A percentile compares a stretch with the other conserved stretches of the same genome.
Evolutionary conservation across 2,797 vertebrate species (phyloP).

Genomic region (Macrochelys suwanniensis): DNA sequence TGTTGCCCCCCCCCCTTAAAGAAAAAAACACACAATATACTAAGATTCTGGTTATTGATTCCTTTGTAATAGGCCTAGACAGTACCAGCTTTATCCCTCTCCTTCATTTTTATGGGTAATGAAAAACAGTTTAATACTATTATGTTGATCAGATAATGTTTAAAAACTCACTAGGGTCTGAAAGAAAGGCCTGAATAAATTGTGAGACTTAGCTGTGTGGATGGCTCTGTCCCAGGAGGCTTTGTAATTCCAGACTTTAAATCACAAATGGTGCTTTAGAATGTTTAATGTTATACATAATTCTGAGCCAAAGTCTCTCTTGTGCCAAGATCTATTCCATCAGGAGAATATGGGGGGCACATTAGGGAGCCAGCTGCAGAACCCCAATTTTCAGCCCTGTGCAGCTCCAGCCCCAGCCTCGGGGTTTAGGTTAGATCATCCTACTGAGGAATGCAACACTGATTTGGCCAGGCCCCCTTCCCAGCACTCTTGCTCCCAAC

Average conservation of each 20-base stretch:
- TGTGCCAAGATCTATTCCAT: background rate
- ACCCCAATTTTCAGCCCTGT: background rate
- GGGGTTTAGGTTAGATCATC: background rate
- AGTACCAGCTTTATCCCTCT: conserved; percentile 42
- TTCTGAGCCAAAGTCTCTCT: background rate
- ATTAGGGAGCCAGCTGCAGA: background rate
- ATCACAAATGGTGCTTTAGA: conserved; percentile 26
- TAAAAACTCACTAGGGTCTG: conserved; percentile 51
- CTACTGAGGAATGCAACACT: background rate
- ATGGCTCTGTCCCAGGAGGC: conserved; percentile 28
- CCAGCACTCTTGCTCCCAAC: background rate
- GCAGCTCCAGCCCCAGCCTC: background rate
- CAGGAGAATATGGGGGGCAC: background rate
- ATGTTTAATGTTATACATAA: background rate
- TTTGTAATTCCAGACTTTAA: background rate
- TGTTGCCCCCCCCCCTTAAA: background rate
- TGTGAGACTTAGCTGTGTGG: conserved; percentile 46
- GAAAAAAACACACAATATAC: background rate
- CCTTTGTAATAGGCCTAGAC: conserved; percentile 19
- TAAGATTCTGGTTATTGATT: conserved; percentile 62
- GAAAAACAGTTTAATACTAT: conserved; percentile 75
- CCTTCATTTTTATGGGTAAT: conserved; percentile 66
- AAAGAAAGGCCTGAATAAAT: conserved; percentile 55
- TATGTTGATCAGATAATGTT: conserved; percentile 71
- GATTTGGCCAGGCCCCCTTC: background rate